phyloP scores from a whole-genome alignment of 2,797 vertebrate species.

The Smutsia temminckii region DNA sequence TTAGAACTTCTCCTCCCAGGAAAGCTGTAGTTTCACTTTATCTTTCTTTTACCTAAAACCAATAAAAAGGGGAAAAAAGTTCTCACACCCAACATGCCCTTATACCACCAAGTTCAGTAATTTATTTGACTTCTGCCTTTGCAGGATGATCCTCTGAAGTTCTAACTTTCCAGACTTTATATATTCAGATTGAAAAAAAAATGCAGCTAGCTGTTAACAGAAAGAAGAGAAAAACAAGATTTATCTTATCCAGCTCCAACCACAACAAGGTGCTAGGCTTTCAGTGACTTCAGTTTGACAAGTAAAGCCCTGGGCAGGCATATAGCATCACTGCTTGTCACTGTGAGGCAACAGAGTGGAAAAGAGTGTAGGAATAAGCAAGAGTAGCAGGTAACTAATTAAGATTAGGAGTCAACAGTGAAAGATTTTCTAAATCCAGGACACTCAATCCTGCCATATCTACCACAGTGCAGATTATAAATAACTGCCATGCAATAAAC shows the following conservation, averaged over 20 bases:
- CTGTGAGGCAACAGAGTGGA: neutral
- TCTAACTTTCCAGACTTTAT: constrained; percentile 20
- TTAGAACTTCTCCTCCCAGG: neutral
- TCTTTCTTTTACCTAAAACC: constrained; percentile 36
- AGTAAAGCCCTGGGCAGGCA: constrained; percentile 16
- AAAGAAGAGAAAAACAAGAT: constrained; percentile 55
- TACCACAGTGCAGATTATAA: neutral
- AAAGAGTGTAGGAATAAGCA: neutral
- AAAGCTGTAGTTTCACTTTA: neutral
- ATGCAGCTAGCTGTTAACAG: constrained; percentile 23
- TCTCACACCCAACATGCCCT: neutral
- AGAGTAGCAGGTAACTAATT: neutral
- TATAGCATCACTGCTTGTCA: constrained; percentile 31
- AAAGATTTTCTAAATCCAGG: constrained; percentile 39
- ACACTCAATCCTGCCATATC: neutral
- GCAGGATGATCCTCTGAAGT: neutral
- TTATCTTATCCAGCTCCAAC: constrained; percentile 57
- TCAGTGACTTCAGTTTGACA: constrained; percentile 58
- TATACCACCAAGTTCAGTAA: neutral
- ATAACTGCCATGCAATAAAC: neutral
- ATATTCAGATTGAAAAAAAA: constrained; percentile 45
- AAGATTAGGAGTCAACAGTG: neutral
- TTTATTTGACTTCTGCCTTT: constrained; percentile 33
- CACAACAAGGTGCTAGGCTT: constrained; percentile 51
- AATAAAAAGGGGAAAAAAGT: neutral